Conservation (phyloP, 1,140 invertebrate species). For the Acarapis woodi region DNA sequence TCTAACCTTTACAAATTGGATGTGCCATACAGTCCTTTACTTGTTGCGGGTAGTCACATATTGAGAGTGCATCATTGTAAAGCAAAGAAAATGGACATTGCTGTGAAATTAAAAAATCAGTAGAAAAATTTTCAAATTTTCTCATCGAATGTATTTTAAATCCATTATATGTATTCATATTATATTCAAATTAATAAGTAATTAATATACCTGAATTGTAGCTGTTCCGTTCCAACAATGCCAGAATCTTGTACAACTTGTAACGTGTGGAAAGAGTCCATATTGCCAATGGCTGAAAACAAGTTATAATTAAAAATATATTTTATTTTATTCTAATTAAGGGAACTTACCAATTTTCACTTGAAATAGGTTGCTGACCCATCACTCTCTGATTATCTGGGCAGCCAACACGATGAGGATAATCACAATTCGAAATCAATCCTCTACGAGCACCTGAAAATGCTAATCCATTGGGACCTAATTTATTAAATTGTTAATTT, state of each 20-base stretch:
- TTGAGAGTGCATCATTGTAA: slow-evolving; percentile 61
- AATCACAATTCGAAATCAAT: slow-evolving; percentile 13
- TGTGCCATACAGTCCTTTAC: slow-evolving; percentile 72
- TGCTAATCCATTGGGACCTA: slow-evolving; percentile 52
- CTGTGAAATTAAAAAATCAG: too few species aligned
- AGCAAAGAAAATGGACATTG: slow-evolving; percentile 67
- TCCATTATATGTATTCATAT: too few species aligned
- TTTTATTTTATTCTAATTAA: too few species aligned
- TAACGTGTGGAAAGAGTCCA: slow-evolving; percentile 71
- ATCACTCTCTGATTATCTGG: slow-evolving; percentile 12
- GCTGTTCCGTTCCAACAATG: slow-evolving; percentile 78
- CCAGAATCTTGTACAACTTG: slow-evolving; percentile 69
- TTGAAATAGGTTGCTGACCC: slow-evolving; percentile 36
- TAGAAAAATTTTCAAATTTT: too few species aligned
- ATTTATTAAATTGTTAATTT: too few species aligned
- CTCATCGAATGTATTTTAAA: too few species aligned
- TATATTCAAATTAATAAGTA: too few species aligned
- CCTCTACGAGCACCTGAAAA: slow-evolving; percentile 44
- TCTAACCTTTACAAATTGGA: slow-evolving; percentile 30
- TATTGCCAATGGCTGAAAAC: slow-evolving; percentile 75
- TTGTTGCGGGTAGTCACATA: slow-evolving; percentile 75
- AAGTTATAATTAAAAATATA: too few species aligned
- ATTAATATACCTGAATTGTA: too few species aligned
- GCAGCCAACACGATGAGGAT: slow-evolving; percentile 14
- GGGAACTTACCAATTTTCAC: too few species aligned